phyloP scores from a whole-genome alignment of 2,888 invertebrate species.

The Lithophane socia region DNA sequence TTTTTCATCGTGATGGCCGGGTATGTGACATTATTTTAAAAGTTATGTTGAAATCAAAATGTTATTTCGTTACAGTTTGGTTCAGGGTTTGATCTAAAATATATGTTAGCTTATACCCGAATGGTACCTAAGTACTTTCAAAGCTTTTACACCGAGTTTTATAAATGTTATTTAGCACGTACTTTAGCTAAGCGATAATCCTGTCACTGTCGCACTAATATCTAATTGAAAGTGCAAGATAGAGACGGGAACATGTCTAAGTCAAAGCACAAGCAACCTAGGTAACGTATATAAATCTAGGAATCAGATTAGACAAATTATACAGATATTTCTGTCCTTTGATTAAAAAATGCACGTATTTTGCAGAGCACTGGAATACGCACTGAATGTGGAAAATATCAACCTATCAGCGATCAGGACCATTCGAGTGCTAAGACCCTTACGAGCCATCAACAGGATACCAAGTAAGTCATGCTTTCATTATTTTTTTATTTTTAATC shows the following conservation, averaged over 20 bases:
- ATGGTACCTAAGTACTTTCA: background rate
- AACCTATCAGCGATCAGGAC: conserved; percentile 99
- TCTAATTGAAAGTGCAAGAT: background rate
- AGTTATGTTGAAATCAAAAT: background rate
- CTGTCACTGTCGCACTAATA: background rate
- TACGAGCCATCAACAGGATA: conserved; percentile 99
- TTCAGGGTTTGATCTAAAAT: background rate
- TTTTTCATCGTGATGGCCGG: conserved; percentile 99
- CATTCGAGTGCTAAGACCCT: conserved; percentile 98
- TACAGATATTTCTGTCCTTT: rapidly evolving
- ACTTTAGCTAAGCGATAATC: too few relatives aligned
- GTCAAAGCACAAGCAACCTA: background rate
- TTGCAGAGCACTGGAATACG: conserved; percentile 95
- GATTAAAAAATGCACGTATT: background rate
- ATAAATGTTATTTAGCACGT: too few relatives aligned
- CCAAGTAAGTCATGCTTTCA: conserved; percentile 95
- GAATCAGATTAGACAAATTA: background rate
- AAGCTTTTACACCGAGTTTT: background rate
- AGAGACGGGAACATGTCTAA: background rate
- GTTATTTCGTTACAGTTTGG: background rate
- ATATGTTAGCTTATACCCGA: too few relatives aligned
- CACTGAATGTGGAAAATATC: conserved; percentile 98
- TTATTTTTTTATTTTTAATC: conserved; percentile 75
- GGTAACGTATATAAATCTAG: background rate
- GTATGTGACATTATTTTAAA: conserved; percentile 86